Evolutionary conservation across 2,888 invertebrate genomes (phyloP).

Genomic region (Heterodera filipjevi): DNA sequence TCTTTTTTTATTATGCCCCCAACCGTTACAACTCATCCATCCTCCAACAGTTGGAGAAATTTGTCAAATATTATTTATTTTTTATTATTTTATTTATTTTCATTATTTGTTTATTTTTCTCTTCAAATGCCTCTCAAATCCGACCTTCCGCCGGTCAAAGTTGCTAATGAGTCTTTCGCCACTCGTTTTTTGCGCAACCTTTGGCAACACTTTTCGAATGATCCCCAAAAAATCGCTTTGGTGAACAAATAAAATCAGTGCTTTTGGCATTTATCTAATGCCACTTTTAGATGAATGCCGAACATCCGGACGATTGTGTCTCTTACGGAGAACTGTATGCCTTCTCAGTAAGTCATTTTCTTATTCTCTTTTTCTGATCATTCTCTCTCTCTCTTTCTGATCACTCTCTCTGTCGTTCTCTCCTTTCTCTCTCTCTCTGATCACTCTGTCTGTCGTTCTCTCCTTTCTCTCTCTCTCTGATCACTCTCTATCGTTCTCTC

Average conservation of each 20-base stretch:
- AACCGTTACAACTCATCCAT: too few relatives aligned
- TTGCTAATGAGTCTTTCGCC: conserved; percentile 34
- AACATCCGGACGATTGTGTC: conserved; percentile 30
- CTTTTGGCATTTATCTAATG: neutral
- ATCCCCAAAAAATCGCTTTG: conserved; percentile 36
- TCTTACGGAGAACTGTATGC: conserved; percentile 37
- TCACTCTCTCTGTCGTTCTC: neutral
- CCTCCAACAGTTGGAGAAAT: too few relatives aligned
- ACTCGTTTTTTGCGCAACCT: conserved; percentile 31
- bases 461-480: too few relatives aligned
- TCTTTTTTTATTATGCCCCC: too few relatives aligned
- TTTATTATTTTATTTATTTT: conserved; percentile 32
- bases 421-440: too few relatives aligned
- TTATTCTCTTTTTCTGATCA: neutral
- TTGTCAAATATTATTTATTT: too few relatives aligned
- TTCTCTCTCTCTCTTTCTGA: neutral
- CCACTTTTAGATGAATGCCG: conserved; percentile 31
- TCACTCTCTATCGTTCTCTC: too few relatives aligned
- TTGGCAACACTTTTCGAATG: conserved; percentile 37
- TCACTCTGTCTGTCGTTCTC: too few relatives aligned
- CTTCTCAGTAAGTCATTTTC: conserved; percentile 19
- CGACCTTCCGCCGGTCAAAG: conserved; percentile 36
- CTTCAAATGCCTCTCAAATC: conserved; percentile 42
- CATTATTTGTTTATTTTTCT: conserved; percentile 21
- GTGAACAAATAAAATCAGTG: conserved; percentile 12